These are phyloP conservation scores for Vanessa tameamea DNA, from an alignment of 1,140 invertebrate genomes.

Conservation along the genomic window DNA sequence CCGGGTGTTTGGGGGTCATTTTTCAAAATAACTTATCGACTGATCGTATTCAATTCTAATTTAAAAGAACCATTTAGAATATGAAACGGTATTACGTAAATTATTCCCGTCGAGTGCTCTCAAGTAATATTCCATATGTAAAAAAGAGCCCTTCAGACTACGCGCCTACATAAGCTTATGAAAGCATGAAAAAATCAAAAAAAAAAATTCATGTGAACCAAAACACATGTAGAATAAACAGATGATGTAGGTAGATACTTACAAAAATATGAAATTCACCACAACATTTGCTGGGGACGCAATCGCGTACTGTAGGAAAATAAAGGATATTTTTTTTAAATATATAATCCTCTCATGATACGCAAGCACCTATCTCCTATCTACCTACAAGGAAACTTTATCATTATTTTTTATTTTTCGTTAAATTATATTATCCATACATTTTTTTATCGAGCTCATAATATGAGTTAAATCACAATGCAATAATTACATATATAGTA, in stretches of 20 bases:
- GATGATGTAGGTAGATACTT: constrained; percentile 79
- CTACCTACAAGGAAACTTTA: no score
- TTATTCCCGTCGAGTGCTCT: constrained; percentile 40
- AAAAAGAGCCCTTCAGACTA: constrained; percentile 45
- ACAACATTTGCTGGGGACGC: constrained; percentile 77
- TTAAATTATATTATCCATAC: no score
- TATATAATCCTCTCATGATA: not conserved
- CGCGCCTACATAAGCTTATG: constrained; percentile 67
- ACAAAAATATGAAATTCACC: constrained; percentile 81
- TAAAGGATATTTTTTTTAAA: constrained; percentile 14
- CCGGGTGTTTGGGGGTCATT: constrained; percentile 66
- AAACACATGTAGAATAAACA: constrained; percentile 80
- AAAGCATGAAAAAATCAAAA: constrained; percentile 78
- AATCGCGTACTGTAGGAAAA: constrained; percentile 56
- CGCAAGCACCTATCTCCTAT: no score
- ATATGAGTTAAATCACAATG: no score
- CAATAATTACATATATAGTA: no score
- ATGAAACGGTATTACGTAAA: constrained; percentile 30
- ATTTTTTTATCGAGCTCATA: no score
- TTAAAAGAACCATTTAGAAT: constrained; percentile 23
- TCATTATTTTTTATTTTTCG: no score
- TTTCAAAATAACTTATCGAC: constrained; percentile 64
- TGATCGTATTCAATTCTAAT: constrained; percentile 15
- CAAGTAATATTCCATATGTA: constrained; percentile 46
- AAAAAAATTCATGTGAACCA: constrained; percentile 79